A percentile compares a stretch with the other conserved stretches of the same genome.
Evolutionary conservation across 2,797 vertebrate species (phyloP).

Genomic region (Microctenopoma lineatum): DNA sequence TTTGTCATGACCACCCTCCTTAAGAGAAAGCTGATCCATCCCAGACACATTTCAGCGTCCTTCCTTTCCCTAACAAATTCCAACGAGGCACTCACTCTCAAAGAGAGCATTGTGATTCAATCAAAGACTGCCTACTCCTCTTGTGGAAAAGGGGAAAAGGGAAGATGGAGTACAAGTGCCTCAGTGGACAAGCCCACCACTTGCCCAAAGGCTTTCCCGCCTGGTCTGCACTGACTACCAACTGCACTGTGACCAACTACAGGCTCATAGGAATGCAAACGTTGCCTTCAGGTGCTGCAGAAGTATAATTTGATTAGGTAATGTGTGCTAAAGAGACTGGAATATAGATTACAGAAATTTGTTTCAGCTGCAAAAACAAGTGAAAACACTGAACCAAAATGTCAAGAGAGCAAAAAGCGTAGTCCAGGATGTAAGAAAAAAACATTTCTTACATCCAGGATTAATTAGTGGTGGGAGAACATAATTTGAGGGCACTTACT

Average conservation of each 20-base stretch:
- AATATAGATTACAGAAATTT: no score
- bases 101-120: slow-evolving; percentile 81
- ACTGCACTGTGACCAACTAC: slow-evolving; percentile 27
- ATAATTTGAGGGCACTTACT: no score
- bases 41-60: slow-evolving; percentile 68
- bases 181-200: slow-evolving; percentile 33
- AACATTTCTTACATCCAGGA: no score
- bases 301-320: no score
- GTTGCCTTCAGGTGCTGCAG: slow-evolving; percentile 50
- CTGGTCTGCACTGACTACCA: slow-evolving; percentile 22
- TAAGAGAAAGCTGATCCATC: slow-evolving; percentile 62
- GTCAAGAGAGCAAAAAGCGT: no score
- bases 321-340: not conserved
- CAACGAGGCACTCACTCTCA: slow-evolving; percentile 78
- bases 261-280: slow-evolving; percentile 22
- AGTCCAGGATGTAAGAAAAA: no score
- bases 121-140: slow-evolving; percentile 62
- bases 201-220: slow-evolving; percentile 58
- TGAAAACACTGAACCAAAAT: no score
- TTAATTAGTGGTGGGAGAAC: no score
- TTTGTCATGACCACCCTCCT: slow-evolving; percentile 44
- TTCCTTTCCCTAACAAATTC: slow-evolving; percentile 77
- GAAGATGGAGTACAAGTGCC: slow-evolving; percentile 55
- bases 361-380: no score
- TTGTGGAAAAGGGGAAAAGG: slow-evolving; percentile 54